Base-by-base conservation (phyloP, 2,113 vertebrate species). In the Morone saxatilis region DNA sequence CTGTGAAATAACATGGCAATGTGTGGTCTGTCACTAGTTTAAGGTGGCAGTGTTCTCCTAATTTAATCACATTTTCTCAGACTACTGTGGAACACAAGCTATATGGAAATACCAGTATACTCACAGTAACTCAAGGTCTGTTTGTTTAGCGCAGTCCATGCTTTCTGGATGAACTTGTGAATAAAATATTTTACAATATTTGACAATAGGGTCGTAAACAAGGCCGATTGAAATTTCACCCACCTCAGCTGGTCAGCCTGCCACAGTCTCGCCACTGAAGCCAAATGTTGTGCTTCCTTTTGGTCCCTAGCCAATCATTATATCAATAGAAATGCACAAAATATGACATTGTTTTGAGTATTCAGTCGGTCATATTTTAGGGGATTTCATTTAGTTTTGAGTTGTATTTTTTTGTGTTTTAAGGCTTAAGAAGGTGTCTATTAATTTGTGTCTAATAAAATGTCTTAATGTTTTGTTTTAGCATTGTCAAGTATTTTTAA, bases 31-130 rank as follows among this genome's bases (percentile, higher is more conserved):
- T 78, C 51, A 47, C 14, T 22, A 59, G 40, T 62, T 25, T 54
- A 71, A 47, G 14, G 8, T 50, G 19, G 6, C 19, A 56, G 14
- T 65, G n/a, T 66, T 5, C 12, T 70, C 4, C 36, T 56, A 36
- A 65, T 31, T 62, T 31, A 69, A 40, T 63, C 12, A 50, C 0
- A 4, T 60, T 63, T 78, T 77, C 13, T 78, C 38, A 61, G 19
- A 57, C 76, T 51, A 38, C 60, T 40, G 31, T 56, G 31, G 50
- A 73, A 48, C 47, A 41, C 47, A 25, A 75, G 36, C 61, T 69
- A n/a, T 38, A 38, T 56, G 57, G 5, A 60, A n/a, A 78, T 51
- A 25, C 0, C 25, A 59, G 9, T 38, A 20, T 22, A 31, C 69
- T 53, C 38, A 22, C 8, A 56, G 3, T 13, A 43, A 22, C 25